Conservation (phyloP, 2,888 invertebrate species). For the Agriopis aurantiaria region DNA sequence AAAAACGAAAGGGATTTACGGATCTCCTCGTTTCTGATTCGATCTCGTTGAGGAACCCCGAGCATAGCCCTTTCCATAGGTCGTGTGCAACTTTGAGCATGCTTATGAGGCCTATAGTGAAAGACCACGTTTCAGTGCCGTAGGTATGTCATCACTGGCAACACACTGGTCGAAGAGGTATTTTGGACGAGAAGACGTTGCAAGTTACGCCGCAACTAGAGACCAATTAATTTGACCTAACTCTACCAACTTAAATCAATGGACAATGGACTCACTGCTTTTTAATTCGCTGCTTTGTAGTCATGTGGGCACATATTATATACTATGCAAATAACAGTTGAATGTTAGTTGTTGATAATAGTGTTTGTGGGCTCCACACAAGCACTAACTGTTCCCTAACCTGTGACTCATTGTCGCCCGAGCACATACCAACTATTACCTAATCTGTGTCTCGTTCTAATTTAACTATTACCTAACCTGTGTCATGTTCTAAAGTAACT, state of each 20-base stretch:
- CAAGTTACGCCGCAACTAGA: no score
- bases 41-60: no score
- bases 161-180: no score
- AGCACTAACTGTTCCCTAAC: neutral
- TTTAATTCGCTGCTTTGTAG: conserved; percentile 3
- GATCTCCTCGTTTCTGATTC: no score
- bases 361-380: neutral
- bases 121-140: no score
- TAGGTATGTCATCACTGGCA: no score
- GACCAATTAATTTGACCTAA: neutral
- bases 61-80: no score
- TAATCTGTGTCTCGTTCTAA: neutral
- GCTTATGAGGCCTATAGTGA: no score
- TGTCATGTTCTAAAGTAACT: no score
- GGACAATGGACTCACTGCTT: neutral
- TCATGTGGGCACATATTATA: neutral
- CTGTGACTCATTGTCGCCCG: neutral
- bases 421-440: neutral
- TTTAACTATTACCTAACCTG: neutral
- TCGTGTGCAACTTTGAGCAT: no score
- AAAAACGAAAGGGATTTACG: no score
- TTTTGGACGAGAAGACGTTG: no score
- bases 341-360: neutral
- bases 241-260: neutral
- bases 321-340: neutral